Conservation (phyloP, 2,888 invertebrate species). For the Andrena marginata region DNA sequence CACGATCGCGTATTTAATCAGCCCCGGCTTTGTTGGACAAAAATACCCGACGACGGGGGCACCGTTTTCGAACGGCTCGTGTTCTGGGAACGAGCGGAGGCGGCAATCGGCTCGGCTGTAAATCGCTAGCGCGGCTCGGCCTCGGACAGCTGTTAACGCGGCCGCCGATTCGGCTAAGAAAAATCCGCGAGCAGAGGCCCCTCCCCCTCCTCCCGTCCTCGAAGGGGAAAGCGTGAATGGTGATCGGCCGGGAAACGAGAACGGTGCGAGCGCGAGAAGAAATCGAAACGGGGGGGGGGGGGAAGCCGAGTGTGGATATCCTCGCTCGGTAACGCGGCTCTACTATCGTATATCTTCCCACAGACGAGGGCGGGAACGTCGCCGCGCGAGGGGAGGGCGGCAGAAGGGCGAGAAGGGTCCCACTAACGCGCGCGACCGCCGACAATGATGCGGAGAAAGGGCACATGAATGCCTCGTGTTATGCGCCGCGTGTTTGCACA, state of each 20-base stretch:
- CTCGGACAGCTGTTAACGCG: constrained; percentile 30
- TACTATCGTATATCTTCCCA: constrained; percentile 61
- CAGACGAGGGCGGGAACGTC: constrained; percentile 59
- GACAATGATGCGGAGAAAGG: constrained; percentile 72
- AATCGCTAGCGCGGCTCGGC: constrained; percentile 34
- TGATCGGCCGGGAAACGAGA: neutral
- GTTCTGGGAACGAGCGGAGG: constrained; percentile 37
- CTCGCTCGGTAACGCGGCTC: constrained; percentile 57
- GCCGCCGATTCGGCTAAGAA: neutral
- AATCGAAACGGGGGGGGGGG: constrained; percentile 30
- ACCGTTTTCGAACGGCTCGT: constrained; percentile 42
- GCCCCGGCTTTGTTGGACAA: constrained; percentile 58
- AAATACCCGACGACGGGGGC: constrained; percentile 57
- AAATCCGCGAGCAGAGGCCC: neutral
- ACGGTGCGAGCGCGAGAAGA: constrained; percentile 20
- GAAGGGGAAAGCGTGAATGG: neutral
- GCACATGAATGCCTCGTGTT: constrained; percentile 71
- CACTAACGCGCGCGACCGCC: constrained; percentile 74
- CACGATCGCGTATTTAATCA: constrained; percentile 65
- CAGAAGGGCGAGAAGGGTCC: constrained; percentile 64
- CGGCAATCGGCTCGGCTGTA: constrained; percentile 41
- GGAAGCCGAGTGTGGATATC: constrained; percentile 55
- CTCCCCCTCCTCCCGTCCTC: neutral
- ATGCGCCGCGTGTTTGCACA: constrained; percentile 79
- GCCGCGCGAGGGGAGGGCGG: constrained; percentile 43